A percentile compares a stretch with the other conserved stretches of the same genome.
Evolutionary conservation across 2,797 vertebrate genomes (phyloP).

Genomic region (Ctenochaetus hawaiiensis): DNA sequence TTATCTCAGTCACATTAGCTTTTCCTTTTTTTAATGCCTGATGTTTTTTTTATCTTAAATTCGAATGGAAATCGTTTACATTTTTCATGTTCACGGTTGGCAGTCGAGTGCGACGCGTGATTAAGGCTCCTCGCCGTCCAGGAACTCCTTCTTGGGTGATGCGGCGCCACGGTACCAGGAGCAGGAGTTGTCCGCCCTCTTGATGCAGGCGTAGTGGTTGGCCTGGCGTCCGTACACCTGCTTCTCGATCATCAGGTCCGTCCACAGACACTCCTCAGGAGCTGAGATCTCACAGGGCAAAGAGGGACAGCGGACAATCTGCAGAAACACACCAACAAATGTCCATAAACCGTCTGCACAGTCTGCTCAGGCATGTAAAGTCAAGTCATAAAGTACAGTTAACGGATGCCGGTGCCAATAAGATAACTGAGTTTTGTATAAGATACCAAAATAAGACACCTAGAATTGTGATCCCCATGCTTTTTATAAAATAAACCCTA

Average conservation of each 20-base stretch:
- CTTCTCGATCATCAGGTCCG: conserved; percentile 98
- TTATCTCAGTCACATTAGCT: conserved; percentile 61
- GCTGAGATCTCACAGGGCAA: conserved; percentile 93
- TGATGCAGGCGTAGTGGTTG: conserved; percentile 97
- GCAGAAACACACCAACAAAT: neutral
- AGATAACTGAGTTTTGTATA: no score
- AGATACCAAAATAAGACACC: no score
- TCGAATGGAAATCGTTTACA: conserved; percentile 63
- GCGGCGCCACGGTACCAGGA: conserved; percentile 96
- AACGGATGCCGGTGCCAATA: no score
- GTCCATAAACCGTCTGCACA: no score
- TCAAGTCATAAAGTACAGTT: no score
- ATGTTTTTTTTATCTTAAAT: conserved; percentile 44
- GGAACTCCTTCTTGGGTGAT: conserved; percentile 97
- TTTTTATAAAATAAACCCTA: no score
- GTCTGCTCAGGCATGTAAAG: no score
- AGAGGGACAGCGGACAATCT: conserved; percentile 96
- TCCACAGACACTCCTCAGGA: conserved; percentile 98
- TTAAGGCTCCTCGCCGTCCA: conserved; percentile 97
- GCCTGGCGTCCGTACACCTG: conserved; percentile 96
- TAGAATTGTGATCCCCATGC: no score
- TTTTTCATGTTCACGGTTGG: conserved; percentile 56
- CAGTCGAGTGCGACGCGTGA: conserved; percentile 46
- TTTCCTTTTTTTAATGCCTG: conserved; percentile 50
- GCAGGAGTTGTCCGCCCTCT: conserved; percentile 94